Conservation (phyloP, 1,140 invertebrate genomes). For the Zaprionus kolodkinae region DNA sequence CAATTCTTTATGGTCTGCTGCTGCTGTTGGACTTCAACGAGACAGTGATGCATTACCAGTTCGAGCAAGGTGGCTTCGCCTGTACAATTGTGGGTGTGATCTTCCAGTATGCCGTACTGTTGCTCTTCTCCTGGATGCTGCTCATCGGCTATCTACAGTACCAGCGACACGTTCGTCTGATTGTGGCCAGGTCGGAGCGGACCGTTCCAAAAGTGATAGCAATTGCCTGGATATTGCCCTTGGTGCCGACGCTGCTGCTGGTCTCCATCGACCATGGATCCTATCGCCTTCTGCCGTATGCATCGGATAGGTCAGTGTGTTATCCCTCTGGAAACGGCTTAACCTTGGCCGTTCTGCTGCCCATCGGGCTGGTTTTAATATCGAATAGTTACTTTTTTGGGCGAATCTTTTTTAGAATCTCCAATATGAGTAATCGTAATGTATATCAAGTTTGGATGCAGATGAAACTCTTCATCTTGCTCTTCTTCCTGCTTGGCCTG, state of each 20-base stretch:
- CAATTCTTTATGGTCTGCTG: constrained; percentile 83
- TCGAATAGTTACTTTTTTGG: constrained; percentile 86
- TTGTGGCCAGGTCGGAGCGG: constrained; percentile 84
- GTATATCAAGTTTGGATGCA: constrained; percentile 85
- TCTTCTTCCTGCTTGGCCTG: constrained; percentile 88
- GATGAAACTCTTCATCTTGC: constrained; percentile 86
- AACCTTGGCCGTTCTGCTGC: constrained; percentile 85
- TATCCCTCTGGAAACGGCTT: constrained; percentile 86
- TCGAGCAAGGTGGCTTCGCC: constrained; percentile 27
- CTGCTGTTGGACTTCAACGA: constrained; percentile 75
- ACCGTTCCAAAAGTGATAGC: constrained; percentile 85
- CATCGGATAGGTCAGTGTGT: constrained; percentile 84
- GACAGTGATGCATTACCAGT: constrained; percentile 77
- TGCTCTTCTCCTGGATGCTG: constrained; percentile 88
- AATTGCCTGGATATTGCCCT: constrained; percentile 85
- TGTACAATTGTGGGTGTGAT: constrained; percentile 85
- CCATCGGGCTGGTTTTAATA: constrained; percentile 85
- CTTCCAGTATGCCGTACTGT: constrained; percentile 87
- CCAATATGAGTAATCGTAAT: constrained; percentile 84
- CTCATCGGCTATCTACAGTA: constrained; percentile 88
- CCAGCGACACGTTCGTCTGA: constrained; percentile 86
- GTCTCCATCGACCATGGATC: constrained; percentile 84
- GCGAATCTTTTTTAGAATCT: constrained; percentile 86
- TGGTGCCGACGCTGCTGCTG: constrained; percentile 85
- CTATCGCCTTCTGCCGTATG: constrained; percentile 83